Conservation (phyloP, 2,888 invertebrate genomes). For the Campoplex nolae region DNA sequence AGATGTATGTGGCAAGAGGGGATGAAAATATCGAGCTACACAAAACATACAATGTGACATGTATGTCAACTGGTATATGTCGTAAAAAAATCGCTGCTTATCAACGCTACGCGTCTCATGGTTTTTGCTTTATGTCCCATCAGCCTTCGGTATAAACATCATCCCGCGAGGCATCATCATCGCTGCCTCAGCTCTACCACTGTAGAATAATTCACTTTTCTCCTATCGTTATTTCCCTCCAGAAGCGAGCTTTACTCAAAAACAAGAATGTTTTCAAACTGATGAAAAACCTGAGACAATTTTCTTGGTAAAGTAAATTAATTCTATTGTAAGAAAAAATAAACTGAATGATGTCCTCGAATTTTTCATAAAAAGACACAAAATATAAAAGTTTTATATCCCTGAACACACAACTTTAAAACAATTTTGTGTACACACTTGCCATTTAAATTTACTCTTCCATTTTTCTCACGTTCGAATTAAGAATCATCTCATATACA, state of each 20-base stretch:
- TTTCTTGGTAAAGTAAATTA: neutral
- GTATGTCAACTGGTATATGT: conserved; percentile 28
- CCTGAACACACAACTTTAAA: too few relatives aligned
- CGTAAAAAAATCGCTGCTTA: conserved; percentile 56
- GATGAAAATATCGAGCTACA: conserved; percentile 22
- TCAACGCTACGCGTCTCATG: conserved; percentile 50
- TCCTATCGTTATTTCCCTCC: neutral
- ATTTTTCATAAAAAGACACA: too few relatives aligned
- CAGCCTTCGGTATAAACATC: conserved; percentile 9
- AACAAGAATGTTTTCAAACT: conserved; percentile 5
- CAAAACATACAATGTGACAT: neutral
- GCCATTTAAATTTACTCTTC: neutral
- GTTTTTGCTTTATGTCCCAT: conserved; percentile 43
- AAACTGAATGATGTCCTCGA: too few relatives aligned
- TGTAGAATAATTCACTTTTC: conserved; percentile 64
- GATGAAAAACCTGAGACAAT: neutral
- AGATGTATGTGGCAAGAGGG: conserved; percentile 21
- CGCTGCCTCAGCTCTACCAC: conserved; percentile 55
- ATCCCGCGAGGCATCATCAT: conserved; percentile 19
- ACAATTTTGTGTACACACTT: neutral
- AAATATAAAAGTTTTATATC: too few relatives aligned
- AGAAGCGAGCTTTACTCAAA: neutral
- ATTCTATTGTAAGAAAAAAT: neutral
- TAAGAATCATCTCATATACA: neutral
- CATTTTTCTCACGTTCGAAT: neutral